Percentiles rank a stretch among this genome's conserved stretches.
Evolutionary conservation across 2,113 vertebrate species (phyloP).

Genomic region (Sceloporus tristichus): DNA sequence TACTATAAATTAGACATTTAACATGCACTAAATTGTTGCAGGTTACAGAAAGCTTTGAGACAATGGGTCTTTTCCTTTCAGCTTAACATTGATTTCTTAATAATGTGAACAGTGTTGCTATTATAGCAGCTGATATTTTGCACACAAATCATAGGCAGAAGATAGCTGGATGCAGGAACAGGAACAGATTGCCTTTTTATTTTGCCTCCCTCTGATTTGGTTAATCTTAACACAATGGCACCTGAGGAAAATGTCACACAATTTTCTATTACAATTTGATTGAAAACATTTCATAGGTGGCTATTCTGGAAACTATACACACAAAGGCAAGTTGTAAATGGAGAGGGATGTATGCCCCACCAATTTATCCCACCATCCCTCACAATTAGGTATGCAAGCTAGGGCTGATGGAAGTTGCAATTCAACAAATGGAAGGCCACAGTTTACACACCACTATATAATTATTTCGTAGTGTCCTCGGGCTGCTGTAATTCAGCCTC

Average conservation of each 20-base stretch:
- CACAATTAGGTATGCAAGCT: no score
- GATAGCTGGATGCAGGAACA: neutral
- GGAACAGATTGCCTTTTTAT: neutral
- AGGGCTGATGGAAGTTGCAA: no score
- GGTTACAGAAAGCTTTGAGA: neutral
- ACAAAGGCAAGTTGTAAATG: neutral
- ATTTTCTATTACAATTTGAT: neutral
- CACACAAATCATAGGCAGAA: slow-evolving; percentile 5
- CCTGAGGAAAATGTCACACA: no score
- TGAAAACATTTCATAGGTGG: neutral
- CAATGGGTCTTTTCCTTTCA: neutral
- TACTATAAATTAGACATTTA: slow-evolving; percentile 24
- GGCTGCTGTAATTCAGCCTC: neutral
- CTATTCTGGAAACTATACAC: neutral
- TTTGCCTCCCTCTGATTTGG: neutral
- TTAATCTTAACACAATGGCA: neutral
- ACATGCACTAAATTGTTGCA: slow-evolving; percentile 13
- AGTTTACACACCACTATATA: no score
- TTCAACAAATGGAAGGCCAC: no score
- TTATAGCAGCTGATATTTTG: neutral
- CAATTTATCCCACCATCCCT: neutral
- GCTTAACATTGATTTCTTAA: neutral
- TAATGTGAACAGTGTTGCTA: neutral
- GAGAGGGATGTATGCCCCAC: neutral
- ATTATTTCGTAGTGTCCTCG: neutral